Evolutionary conservation across 2,888 invertebrate genomes (phyloP).

Genomic region (Cantharis lateralis): DNA sequence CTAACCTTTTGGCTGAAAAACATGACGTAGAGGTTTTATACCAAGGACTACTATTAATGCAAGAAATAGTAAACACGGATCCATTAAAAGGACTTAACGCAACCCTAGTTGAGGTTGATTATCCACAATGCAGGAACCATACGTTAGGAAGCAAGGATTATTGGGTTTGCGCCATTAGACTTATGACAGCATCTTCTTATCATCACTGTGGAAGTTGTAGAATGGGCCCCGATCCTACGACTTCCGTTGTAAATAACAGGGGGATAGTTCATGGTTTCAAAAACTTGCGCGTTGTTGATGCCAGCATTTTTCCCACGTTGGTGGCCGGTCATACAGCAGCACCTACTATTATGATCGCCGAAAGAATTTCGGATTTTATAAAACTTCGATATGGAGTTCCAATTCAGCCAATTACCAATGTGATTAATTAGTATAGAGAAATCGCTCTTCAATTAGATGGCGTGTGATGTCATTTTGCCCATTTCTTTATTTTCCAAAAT

Average conservation of each 20-base stretch:
- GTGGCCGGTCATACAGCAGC: conserved; percentile 90
- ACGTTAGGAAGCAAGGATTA: conserved; percentile 78
- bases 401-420: too few relatives aligned
- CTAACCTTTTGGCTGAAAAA: conserved; percentile 88
- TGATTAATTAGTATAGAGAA: background rate
- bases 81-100: conserved; percentile 84
- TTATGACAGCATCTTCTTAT: conserved; percentile 80
- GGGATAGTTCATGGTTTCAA: conserved; percentile 78
- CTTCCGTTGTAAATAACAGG: conserved; percentile 80
- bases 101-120: conserved; percentile 74
- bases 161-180: conserved; percentile 83
- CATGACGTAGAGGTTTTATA: conserved; percentile 79
- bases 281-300: conserved; percentile 79
- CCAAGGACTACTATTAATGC: conserved; percentile 83
- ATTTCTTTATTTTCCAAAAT: too few relatives aligned
- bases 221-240: conserved; percentile 82
- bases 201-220: conserved; percentile 85
- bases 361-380: conserved; percentile 78
- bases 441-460: too few relatives aligned
- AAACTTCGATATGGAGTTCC: background rate
- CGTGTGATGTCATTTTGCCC: too few relatives aligned
- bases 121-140: conserved; percentile 81
- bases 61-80: conserved; percentile 76
- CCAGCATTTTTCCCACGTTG: conserved; percentile 87
- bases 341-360: conserved; percentile 88